phyloP scores from a whole-genome alignment of 2,797 vertebrate species.

The Urosaurus nigricauda region DNA sequence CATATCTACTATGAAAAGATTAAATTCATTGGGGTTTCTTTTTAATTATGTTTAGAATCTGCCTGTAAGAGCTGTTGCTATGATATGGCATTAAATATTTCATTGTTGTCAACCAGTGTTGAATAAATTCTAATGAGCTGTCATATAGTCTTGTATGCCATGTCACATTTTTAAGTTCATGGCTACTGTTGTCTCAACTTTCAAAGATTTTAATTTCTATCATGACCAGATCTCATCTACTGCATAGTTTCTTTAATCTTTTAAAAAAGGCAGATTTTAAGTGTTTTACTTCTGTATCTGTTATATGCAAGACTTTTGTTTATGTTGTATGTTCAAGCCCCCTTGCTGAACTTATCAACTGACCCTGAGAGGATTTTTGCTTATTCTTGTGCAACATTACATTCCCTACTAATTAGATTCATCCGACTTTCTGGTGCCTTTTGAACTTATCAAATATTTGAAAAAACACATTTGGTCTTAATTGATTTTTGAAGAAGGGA shows the following conservation, averaged over 20 bases:
- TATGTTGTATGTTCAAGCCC: conserved; percentile 47
- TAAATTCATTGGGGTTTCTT: no score
- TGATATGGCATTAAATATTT: background rate
- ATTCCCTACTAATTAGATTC: conserved; percentile 74
- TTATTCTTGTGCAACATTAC: conserved; percentile 72
- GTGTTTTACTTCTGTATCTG: background rate
- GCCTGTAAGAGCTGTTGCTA: no score
- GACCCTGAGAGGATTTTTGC: conserved; percentile 66
- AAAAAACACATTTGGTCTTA: conserved; percentile 69
- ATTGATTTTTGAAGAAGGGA: background rate
- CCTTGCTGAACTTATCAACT: conserved; percentile 55
- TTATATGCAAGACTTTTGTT: conserved; percentile 33
- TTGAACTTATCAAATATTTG: conserved; percentile 66
- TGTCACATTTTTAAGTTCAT: background rate
- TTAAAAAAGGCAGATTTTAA: background rate
- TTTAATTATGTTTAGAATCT: no score
- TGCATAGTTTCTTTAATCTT: background rate
- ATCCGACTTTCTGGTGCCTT: conserved; percentile 72
- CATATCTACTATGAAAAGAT: background rate
- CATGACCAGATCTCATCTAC: background rate
- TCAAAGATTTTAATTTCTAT: background rate
- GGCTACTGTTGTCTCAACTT: background rate
- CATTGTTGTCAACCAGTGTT: background rate
- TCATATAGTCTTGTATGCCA: background rate
- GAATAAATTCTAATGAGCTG: background rate